Conservation (phyloP, 2,113 vertebrate genomes). For the Sinocyclocheilus anophthalmus region DNA sequence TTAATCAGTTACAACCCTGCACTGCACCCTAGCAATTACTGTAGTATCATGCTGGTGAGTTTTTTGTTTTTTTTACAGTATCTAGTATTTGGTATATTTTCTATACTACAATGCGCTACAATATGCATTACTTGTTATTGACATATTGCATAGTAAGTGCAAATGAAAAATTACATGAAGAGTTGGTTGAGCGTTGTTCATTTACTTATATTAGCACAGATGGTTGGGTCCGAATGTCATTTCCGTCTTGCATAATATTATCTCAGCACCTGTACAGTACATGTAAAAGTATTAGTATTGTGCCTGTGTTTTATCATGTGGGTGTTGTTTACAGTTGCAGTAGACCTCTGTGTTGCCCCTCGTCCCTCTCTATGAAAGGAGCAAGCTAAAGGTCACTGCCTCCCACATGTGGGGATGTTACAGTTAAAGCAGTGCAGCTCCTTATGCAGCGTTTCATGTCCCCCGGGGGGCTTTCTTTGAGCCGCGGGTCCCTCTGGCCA, state of each 20-base stretch:
- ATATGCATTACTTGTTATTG: too few species aligned
- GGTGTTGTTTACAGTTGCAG: slow-evolving; percentile 26
- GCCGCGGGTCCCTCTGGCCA: slow-evolving; percentile 25
- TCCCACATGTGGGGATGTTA: slow-evolving; percentile 34
- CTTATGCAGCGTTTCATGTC: slow-evolving; percentile 41
- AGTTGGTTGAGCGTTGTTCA: not conserved
- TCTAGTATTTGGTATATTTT: too few species aligned
- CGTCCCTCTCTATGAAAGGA: slow-evolving; percentile 28
- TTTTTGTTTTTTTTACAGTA: too few species aligned
- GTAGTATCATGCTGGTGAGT: too few species aligned
- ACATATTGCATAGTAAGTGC: not conserved
- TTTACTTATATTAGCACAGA: slow-evolving; percentile 6
- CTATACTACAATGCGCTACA: too few species aligned
- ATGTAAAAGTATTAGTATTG: slow-evolving; percentile 10
- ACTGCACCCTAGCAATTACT: too few species aligned
- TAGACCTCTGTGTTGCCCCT: not conserved
- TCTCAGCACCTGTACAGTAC: not conserved
- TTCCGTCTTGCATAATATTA: not conserved
- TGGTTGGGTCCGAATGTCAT: not conserved
- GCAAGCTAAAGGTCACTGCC: slow-evolving; percentile 32
- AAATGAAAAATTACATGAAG: not conserved
- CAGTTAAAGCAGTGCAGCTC: slow-evolving; percentile 38
- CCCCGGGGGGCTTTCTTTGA: slow-evolving; percentile 38
- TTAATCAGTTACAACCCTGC: too few species aligned
- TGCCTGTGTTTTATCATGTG: not conserved